These are phyloP conservation scores for Polypedilum vanderplanki DNA, from an alignment of 1,140 invertebrate genomes.

Conservation along the genomic window DNA sequence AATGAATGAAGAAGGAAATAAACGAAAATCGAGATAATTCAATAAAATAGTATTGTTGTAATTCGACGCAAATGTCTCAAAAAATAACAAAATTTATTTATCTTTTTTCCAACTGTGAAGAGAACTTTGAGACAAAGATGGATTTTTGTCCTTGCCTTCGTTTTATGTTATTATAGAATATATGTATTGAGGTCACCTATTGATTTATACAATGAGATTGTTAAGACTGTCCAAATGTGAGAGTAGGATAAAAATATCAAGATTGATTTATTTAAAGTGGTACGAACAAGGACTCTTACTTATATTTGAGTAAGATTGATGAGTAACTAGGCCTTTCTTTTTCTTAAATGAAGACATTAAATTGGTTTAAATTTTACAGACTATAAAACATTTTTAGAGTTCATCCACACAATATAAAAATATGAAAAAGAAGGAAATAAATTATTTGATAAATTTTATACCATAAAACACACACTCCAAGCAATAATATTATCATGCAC, in stretches of 20 bases:
- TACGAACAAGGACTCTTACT: too few species aligned
- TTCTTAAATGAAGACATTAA: background rate
- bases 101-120: background rate
- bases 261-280: too few species aligned
- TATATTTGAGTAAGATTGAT: too few species aligned
- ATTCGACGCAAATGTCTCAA: background rate
- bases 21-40: conserved; percentile 11
- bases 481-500: background rate
- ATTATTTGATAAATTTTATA: conserved; percentile 3
- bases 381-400: too few species aligned
- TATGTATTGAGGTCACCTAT: background rate
- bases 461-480: background rate
- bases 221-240: background rate
- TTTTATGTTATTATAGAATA: background rate
- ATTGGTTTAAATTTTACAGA: background rate
- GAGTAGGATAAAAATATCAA: background rate
- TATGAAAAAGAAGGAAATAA: too few species aligned
- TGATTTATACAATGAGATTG: conserved; percentile 1
- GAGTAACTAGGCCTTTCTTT: background rate
- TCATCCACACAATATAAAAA: too few species aligned
- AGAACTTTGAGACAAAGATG: background rate
- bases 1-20: background rate
- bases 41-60: background rate
- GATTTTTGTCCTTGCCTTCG: background rate
- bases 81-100: conserved; percentile 1